Conservation (phyloP, 2,797 vertebrate species). For the Moxostoma hubbsi region DNA sequence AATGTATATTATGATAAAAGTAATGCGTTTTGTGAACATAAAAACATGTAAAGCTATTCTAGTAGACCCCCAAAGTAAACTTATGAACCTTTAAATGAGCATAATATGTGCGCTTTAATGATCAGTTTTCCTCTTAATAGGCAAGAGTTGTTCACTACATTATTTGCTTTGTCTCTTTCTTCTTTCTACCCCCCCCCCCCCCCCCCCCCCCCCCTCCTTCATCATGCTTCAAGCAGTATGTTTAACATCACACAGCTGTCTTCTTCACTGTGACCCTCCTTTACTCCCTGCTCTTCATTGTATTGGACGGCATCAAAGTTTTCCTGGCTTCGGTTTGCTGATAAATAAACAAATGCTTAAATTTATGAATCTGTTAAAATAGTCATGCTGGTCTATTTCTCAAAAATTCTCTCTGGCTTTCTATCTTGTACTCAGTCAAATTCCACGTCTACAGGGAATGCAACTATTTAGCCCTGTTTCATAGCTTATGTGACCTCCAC, state of each 20-base stretch:
- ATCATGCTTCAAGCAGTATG: slow-evolving; percentile 11
- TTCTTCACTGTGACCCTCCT: slow-evolving; percentile 11
- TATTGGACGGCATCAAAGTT: slow-evolving; percentile 51
- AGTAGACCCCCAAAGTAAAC: too few relatives aligned
- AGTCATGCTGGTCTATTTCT: slow-evolving; percentile 39
- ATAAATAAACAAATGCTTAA: slow-evolving; percentile 61
- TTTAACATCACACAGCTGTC: slow-evolving; percentile 52
- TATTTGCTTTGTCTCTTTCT: neutral
- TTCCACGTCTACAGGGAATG: slow-evolving; percentile 8
- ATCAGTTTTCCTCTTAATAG: neutral
- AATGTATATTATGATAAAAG: too few relatives aligned
- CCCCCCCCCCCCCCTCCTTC: too few relatives aligned
- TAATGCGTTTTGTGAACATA: too few relatives aligned
- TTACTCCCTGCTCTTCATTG: slow-evolving; percentile 45
- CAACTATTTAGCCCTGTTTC: slow-evolving; percentile 18
- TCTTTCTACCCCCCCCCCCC: too few relatives aligned
- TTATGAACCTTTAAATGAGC: too few relatives aligned
- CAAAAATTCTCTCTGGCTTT: neutral
- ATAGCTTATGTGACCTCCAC: slow-evolving; percentile 40
- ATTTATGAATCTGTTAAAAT: slow-evolving; percentile 54
- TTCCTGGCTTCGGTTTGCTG: slow-evolving; percentile 54
- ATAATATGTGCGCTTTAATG: slow-evolving; percentile 3
- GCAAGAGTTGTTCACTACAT: too few relatives aligned
- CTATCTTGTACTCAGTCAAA: neutral
- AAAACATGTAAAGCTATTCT: too few relatives aligned